A percentile compares a stretch with the other conserved stretches of the same genome.
These are phyloP conservation scores for Ornithoptera priamus DNA, from an alignment of 2,888 invertebrate species.

Conservation along the genomic window DNA sequence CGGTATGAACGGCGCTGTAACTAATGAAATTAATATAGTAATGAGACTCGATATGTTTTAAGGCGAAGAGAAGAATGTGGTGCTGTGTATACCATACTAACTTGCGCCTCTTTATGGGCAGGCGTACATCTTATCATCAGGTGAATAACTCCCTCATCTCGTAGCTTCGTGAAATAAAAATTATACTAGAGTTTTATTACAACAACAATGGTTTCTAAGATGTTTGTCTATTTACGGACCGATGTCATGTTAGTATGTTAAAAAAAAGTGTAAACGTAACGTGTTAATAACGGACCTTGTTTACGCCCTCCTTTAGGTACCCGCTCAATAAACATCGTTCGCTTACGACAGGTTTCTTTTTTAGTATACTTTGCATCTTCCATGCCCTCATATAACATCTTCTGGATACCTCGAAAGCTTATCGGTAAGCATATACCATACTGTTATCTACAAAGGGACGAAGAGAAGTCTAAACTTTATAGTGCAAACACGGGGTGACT, in stretches of 20 bases:
- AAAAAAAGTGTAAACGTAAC: conserved; percentile 7
- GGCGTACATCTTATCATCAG: no score
- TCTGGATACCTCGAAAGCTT: conserved; percentile 12
- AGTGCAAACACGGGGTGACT: conserved; percentile 35
- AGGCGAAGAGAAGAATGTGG: no score
- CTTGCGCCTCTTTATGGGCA: no score
- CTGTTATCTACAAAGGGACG: conserved; percentile 26
- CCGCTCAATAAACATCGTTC: conserved; percentile 15
- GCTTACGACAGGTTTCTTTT: conserved; percentile 17
- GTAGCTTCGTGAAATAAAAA: not conserved
- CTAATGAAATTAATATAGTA: no score
- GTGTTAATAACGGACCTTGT: conserved; percentile 22
- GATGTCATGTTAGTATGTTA: not conserved
- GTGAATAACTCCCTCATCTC: no score
- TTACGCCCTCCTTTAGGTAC: conserved; percentile 17
- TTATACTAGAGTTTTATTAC: not conserved
- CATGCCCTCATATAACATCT: conserved; percentile 13
- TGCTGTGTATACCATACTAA: no score
- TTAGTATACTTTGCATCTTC: conserved; percentile 22
- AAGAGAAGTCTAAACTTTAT: conserved; percentile 31
- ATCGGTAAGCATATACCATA: conserved; percentile 15
- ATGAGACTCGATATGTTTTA: no score
- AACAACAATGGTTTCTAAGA: not conserved
- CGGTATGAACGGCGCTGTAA: no score
- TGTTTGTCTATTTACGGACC: not conserved